Evolutionary conservation across 2,888 invertebrate species (phyloP).

Genomic region (Hyalella azteca): DNA sequence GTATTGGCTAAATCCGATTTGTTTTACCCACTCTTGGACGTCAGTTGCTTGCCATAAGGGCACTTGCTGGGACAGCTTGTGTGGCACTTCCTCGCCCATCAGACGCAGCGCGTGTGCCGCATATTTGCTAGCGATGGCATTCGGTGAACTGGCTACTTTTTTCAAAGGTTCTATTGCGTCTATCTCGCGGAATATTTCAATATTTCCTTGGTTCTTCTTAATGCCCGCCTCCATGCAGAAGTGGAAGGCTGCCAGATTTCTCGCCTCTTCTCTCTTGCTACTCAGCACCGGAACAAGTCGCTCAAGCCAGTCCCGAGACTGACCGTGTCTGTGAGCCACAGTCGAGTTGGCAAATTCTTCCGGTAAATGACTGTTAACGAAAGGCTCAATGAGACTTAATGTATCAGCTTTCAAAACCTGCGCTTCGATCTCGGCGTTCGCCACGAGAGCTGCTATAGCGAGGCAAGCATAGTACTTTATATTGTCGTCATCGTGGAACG

Average conservation of each 20-base stretch:
- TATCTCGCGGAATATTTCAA: constrained; percentile 89
- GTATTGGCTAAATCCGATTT: constrained; percentile 88
- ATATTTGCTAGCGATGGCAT: constrained; percentile 95
- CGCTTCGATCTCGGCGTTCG: constrained; percentile 97
- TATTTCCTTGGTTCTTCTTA: constrained; percentile 90
- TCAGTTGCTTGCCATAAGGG: constrained; percentile 97
- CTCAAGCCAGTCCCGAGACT: constrained; percentile 93
- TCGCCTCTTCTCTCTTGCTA: constrained; percentile 93
- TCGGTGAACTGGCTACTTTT: constrained; percentile 95
- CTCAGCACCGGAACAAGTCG: constrained; percentile 90
- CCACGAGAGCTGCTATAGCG: constrained; percentile 94
- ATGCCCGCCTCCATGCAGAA: constrained; percentile 99
- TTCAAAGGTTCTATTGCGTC: constrained; percentile 94
- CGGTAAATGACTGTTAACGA: constrained; percentile 92
- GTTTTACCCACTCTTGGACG: constrained; percentile 97
- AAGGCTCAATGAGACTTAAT: constrained; percentile 93
- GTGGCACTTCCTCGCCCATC: constrained; percentile 96
- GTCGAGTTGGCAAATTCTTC: constrained; percentile 92
- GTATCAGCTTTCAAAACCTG: constrained; percentile 96
- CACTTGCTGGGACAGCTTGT: constrained; percentile 96
- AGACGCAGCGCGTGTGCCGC: constrained; percentile 89
- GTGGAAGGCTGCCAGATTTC: constrained; percentile 96
- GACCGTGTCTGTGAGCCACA: constrained; percentile 91
- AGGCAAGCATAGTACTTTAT: constrained; percentile 98
- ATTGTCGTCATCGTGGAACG: constrained; percentile 95